Evolutionary conservation across 2,797 vertebrate species (phyloP).

Genomic region (Taenioides sp.): DNA sequence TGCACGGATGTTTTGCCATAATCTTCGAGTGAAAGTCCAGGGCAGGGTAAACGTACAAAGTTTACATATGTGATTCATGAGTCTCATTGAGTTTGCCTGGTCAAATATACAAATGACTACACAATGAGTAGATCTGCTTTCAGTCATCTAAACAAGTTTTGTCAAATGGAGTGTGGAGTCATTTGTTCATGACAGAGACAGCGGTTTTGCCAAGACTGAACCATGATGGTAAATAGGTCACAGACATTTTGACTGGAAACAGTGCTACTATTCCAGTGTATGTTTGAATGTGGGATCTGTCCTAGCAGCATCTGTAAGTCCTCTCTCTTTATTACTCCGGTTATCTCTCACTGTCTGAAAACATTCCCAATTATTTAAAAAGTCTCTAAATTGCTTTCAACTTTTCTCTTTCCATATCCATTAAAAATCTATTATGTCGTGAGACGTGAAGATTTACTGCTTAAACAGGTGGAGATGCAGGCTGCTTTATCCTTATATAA

Average conservation of each 20-base stretch:
- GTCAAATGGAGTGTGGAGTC: slow-evolving; percentile 3
- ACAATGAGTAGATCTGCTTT: slow-evolving; percentile 9
- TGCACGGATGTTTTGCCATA: slow-evolving; percentile 2
- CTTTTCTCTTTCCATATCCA: neutral
- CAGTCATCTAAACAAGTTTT: neutral
- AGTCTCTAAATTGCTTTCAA: neutral
- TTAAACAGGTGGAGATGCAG: neutral
- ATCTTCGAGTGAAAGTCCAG: slow-evolving; percentile 1
- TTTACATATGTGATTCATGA: neutral
- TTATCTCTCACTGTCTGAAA: neutral
- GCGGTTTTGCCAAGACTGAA: slow-evolving; percentile 2
- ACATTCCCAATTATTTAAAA: neutral
- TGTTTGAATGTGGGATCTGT: neutral
- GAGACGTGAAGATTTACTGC: neutral
- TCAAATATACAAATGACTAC: slow-evolving; percentile 9
- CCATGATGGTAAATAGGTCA: slow-evolving; percentile 1
- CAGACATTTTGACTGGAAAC: slow-evolving; percentile 4
- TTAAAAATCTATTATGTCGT: neutral
- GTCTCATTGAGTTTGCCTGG: neutral
- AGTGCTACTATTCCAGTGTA: neutral
- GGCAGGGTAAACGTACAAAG: neutral
- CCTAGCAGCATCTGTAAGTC: neutral
- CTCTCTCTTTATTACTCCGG: neutral
- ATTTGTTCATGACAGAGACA: slow-evolving; percentile 2
- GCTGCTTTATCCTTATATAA: neutral